These are phyloP conservation scores for Petrocephalus schoutedeni DNA, from an alignment of 2,797 vertebrate species.

Conservation along the genomic window DNA sequence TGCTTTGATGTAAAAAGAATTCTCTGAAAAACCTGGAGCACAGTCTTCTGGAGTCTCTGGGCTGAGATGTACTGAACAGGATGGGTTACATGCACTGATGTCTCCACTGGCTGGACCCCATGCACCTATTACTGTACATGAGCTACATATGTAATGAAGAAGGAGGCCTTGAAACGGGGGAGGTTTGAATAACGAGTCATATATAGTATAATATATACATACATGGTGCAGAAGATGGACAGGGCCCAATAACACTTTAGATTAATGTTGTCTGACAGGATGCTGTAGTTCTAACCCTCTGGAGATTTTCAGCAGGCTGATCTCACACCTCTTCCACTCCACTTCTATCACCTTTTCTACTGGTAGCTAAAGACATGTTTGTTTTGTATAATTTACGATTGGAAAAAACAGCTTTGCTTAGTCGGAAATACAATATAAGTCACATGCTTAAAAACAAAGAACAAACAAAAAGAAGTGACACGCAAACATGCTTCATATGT, in stretches of 20 bases:
- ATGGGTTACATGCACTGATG: background rate
- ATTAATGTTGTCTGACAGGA: background rate
- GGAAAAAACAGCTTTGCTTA: background rate
- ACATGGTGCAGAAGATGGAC: background rate
- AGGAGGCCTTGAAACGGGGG: background rate
- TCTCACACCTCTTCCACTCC: background rate
- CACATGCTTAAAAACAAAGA: background rate
- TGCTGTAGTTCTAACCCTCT: background rate
- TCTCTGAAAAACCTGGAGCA: background rate
- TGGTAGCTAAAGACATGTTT: background rate
- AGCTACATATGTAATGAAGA: background rate
- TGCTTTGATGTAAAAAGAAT: background rate
- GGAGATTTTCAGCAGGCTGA: background rate
- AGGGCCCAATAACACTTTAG: background rate
- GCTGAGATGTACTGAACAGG: background rate
- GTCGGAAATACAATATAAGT: background rate
- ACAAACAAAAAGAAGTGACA: background rate
- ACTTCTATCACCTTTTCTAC: background rate
- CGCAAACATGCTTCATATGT: background rate
- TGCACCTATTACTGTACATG: background rate
- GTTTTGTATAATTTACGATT: background rate
- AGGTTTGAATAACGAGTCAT: background rate
- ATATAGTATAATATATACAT: background rate
- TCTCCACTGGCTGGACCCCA: background rate
- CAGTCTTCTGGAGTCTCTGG: background rate